phyloP scores from a whole-genome alignment of 2,888 invertebrate genomes.

The Ochropacha duplaris region DNA sequence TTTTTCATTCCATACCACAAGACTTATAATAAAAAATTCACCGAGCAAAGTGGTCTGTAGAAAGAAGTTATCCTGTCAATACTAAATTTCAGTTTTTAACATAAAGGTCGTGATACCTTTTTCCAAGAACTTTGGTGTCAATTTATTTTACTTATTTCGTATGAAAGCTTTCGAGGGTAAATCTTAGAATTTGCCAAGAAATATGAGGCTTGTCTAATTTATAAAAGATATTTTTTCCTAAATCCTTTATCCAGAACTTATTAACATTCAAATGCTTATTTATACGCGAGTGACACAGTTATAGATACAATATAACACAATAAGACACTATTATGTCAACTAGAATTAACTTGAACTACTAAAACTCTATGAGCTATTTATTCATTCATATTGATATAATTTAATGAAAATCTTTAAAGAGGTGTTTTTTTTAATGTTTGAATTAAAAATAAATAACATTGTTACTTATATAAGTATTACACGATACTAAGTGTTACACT shows the following conservation, averaged over 20 bases:
- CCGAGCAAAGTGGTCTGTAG: neutral
- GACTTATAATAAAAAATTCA: neutral
- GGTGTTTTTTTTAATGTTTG: too few relatives aligned
- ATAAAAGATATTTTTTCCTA: neutral
- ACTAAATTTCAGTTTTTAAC: neutral
- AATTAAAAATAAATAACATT: too few relatives aligned
- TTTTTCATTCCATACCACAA: neutral
- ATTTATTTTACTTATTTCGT: conserved; percentile 19
- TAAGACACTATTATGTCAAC: too few relatives aligned
- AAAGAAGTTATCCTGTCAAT: neutral
- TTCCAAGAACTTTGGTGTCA: conserved; percentile 23
- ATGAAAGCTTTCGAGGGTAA: neutral
- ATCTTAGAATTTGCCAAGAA: conserved; percentile 1
- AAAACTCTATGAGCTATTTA: too few relatives aligned
- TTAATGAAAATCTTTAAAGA: too few relatives aligned
- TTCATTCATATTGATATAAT: too few relatives aligned
- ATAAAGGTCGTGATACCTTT: conserved; percentile 8
- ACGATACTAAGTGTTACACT: too few relatives aligned
- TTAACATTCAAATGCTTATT: neutral
- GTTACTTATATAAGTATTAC: too few relatives aligned
- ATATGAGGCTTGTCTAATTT: neutral
- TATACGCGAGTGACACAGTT: neutral
- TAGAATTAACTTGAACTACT: too few relatives aligned
- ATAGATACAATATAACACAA: too few relatives aligned
- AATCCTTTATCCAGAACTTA: neutral